These are phyloP conservation scores for Eutolmus rufibarbis DNA, from an alignment of 2,888 invertebrate species.

Conservation along the genomic window DNA sequence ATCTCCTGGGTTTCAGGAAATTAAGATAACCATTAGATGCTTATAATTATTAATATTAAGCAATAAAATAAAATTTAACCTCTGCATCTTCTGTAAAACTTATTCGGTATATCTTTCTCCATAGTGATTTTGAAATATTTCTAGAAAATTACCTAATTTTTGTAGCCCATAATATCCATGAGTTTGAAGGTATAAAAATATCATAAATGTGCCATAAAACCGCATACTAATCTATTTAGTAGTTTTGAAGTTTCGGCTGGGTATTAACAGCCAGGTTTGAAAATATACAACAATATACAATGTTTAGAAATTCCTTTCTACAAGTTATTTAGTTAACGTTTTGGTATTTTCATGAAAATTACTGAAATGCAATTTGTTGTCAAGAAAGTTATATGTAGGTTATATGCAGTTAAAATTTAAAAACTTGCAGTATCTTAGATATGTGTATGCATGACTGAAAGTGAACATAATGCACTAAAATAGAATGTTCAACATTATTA, in stretches of 20 bases:
- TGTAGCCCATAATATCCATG: neutral
- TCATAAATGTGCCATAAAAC: neutral
- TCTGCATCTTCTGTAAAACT: no score
- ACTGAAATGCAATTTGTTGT: neutral
- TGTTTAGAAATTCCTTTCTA: no score
- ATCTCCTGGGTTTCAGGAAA: no score
- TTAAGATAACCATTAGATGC: no score
- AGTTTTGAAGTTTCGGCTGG: neutral
- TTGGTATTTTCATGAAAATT: neutral
- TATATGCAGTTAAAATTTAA: neutral
- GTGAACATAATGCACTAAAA: neutral
- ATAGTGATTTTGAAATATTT: neutral
- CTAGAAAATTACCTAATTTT: neutral
- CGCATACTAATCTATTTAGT: neutral
- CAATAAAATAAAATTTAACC: no score
- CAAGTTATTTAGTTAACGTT: neutral
- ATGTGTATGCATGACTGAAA: neutral
- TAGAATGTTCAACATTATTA: neutral
- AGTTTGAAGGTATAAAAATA: neutral
- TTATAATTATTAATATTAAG: no score
- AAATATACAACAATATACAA: no score
- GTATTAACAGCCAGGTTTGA: no score
- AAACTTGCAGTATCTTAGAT: neutral
- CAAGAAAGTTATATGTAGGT: neutral
- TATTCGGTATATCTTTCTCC: no score